A percentile compares a stretch with the other conserved stretches of the same genome.
Conservation (phyloP, 2,113 vertebrate species). For the Brachionichthys hirsutus region DNA sequence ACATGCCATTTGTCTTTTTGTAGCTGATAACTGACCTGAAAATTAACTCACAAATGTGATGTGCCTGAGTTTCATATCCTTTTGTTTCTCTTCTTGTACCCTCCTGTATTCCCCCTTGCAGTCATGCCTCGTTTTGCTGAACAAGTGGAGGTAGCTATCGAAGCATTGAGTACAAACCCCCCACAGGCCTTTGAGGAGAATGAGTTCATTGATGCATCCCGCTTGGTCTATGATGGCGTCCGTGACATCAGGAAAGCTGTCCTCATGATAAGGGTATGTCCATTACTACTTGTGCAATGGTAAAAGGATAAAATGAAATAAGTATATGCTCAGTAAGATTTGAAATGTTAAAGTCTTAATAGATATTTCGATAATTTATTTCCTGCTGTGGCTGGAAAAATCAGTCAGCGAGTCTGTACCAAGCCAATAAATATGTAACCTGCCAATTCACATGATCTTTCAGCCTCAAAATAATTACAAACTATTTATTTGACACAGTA, state of each 20-base stretch:
- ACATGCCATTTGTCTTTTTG: not conserved
- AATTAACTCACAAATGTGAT: slow-evolving; percentile 6
- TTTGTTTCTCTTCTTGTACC: slow-evolving; percentile 1
- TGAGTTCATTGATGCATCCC: slow-evolving; percentile 98
- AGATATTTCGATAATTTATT: too few species aligned
- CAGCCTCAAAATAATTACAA: not conserved
- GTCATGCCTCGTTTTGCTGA: slow-evolving; percentile 99
- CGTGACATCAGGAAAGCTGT: slow-evolving; percentile 99
- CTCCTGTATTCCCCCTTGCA: slow-evolving; percentile 50
- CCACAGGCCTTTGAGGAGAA: slow-evolving; percentile 98
- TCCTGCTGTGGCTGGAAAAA: not conserved
- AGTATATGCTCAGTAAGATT: not conserved
- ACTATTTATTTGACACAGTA: not conserved
- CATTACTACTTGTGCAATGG: not conserved
- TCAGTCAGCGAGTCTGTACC: not conserved
- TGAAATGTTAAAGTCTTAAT: slow-evolving; percentile 5
- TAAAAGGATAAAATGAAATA: slow-evolving; percentile 2
- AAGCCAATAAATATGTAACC: not conserved
- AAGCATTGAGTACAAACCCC: slow-evolving; percentile 92
- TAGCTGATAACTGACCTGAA: slow-evolving; percentile 14
- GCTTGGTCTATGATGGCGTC: slow-evolving; percentile 96
- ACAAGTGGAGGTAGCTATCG: slow-evolving; percentile 98
- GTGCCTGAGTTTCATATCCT: slow-evolving; percentile 5
- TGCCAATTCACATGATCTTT: not conserved
- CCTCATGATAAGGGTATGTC: slow-evolving; percentile 97